Base-by-base conservation (phyloP, 2,797 vertebrate genomes). In the Hemibagrus guttatus region DNA sequence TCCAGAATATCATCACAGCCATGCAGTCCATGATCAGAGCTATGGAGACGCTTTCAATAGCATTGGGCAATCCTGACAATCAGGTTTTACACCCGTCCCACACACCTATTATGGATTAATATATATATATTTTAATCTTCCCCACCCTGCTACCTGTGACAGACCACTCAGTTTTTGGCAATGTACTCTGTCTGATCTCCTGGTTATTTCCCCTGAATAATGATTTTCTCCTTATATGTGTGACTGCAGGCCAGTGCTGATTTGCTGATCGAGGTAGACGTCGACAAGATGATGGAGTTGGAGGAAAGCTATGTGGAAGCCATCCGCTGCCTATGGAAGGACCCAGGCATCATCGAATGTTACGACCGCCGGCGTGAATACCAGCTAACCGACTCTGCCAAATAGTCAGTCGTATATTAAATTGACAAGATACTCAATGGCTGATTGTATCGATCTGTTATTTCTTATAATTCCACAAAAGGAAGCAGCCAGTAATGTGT, bases 1-100 rank as follows among this genome's bases (percentile, higher is more conserved):
- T 93, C 87, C 96, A 97, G 94, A 97, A 97, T 91, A 95, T 96
- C 93, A 95, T 97, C 92, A 97, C 95, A 58, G 96, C 96, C 91
- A 96, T 96, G 95, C 96, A 97, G 93, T 95, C 96, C 84, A 97
- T 97, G 96, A 96, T 96, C 91, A 94, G 93, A 91, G 96, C 96
- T 52, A 97, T 96, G 96, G 96, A 97, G 87, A 95, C 95, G 0
- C 95, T 97, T 90, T 96, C 95, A 94, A 97, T 97, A 85, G 94
- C 95, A 5, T 81, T 89, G 17, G 28, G 82, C 26, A 87, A 78
- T 61, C 16, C 90, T 49, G 82, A 76, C 1, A 91, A 91, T 81
- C 42, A 91, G 89, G 90, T 91, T 16, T 54, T 11, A 28, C 49
- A 23, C 80, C 0, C 52, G 4, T 8, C 7, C 52, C 3, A 5